Evolutionary conservation across 1,140 invertebrate genomes (phyloP).

Genomic region (Cherax quadricarinatus): DNA sequence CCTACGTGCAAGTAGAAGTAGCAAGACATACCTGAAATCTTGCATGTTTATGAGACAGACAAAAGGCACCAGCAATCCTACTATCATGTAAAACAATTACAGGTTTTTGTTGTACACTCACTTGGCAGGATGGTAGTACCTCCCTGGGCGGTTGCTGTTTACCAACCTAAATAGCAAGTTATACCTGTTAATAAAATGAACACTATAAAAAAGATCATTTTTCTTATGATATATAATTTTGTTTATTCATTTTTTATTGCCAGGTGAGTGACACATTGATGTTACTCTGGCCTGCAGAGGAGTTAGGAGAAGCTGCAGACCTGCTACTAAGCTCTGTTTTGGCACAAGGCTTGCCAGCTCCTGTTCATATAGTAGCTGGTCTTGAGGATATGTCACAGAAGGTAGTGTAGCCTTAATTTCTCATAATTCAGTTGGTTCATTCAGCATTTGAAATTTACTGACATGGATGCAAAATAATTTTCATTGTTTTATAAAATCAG

Average conservation of each 20-base stretch:
- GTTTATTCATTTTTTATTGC: neutral
- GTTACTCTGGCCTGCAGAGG: conserved; percentile 46
- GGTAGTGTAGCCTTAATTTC: neutral
- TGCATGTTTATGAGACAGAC: no score
- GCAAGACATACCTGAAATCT: no score
- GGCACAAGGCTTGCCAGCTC: conserved; percentile 47
- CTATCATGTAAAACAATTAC: no score
- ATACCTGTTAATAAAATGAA: no score
- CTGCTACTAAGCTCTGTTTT: conserved; percentile 42
- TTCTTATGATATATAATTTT: no score
- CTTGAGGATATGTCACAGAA: conserved; percentile 51
- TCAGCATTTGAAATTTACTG: neutral
- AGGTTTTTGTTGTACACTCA: no score
- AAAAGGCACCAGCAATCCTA: no score
- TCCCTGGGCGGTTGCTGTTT: no score
- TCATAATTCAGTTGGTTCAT: neutral
- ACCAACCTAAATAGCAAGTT: no score
- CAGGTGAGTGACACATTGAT: conserved; percentile 48
- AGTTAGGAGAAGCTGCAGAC: conserved; percentile 47
- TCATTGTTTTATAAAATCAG: neutral
- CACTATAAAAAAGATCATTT: no score
- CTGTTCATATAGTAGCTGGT: conserved; percentile 27
- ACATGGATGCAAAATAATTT: neutral
- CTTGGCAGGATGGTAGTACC: no score
- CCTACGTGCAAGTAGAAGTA: no score